These are phyloP conservation scores for Ellobius talpinus DNA, from an alignment of 2,113 vertebrate genomes.

Conservation along the genomic window DNA sequence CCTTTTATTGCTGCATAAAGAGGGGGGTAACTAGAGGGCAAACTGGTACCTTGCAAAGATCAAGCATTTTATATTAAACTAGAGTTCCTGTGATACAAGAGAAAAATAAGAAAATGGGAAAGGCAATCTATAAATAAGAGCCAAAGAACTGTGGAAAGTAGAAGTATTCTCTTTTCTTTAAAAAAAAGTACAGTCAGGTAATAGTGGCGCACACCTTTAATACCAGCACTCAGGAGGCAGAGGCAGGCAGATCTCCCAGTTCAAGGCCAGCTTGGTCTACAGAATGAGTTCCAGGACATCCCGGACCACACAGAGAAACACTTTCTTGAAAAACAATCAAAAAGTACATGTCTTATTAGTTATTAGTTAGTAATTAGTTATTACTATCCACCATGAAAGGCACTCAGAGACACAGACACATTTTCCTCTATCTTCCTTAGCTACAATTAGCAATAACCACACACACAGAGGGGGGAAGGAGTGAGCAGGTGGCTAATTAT, in stretches of 20 bases:
- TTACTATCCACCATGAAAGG: conserved; percentile 34
- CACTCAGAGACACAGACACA: not conserved
- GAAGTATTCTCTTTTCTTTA: not conserved
- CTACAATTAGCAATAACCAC: not conserved
- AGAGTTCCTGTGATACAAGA: conserved; percentile 9
- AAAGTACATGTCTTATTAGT: not conserved
- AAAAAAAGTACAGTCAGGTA: not conserved
- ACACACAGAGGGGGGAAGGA: not conserved
- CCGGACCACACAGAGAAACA: not conserved
- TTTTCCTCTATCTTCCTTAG: not conserved
- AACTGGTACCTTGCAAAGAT: conserved; percentile 54
- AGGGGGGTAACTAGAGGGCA: conserved; percentile 57
- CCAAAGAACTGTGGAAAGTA: conserved; percentile 22
- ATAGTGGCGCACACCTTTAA: not conserved
- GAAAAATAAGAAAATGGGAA: conserved; percentile 45
- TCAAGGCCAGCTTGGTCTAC: not conserved
- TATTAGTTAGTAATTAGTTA: not conserved
- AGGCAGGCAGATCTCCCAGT: not conserved
- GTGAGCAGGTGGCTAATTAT: not conserved
- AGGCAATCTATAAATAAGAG: conserved; percentile 53
- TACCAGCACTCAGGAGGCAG: not conserved
- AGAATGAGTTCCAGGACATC: not conserved
- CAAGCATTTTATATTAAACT: conserved; percentile 45
- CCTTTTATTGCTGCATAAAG: conserved; percentile 60
- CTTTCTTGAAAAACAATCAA: not conserved